Base-by-base conservation (phyloP, 1,140 invertebrate genomes). In the Nephotettix cincticeps region DNA sequence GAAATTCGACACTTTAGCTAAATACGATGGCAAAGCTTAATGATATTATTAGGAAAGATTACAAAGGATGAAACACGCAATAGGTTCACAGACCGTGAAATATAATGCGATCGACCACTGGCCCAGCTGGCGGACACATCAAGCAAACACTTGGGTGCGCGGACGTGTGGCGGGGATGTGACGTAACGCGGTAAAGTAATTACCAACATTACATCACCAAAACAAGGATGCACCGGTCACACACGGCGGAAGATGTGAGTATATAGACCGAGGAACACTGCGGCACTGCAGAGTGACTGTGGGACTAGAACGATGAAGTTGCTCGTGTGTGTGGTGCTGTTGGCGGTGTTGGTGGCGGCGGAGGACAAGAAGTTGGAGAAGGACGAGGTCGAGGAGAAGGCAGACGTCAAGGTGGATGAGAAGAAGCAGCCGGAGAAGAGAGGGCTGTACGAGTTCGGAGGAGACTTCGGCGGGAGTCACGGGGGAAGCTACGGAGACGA, bases 401-500 rank as follows among this genome's bases (percentile, higher is more conserved):
- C 58, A 4, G 58, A 63, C 58, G 19, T 9, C 3, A 25, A 19
- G 19, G 29, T 43, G 13, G 63, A 32, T 4, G 63, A 65, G 17
- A 43, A 65, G 29, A 65, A 65, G 25, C 29, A 65, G 23, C 63
- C 29, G 23, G 63, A 65, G 36, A 65, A 65, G 63, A 30, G 63
- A 65, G 63, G 63, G 36, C 29, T 65, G 11, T 63, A 32, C 70
- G 23, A 61, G 1, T 9, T 75, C 72, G 73, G 69, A 72, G 74
- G 69, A 29, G 28, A 45, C 58, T 43, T 45, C 28, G 32, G 21
- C 36, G 47, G 58, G 36, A 70, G 68, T 40, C 30, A 68, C 1
- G n/a, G 14, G 47, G 82, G 80, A 11, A 51, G 47, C 47, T 19
- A 23, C 47, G 47, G 47, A 67, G 71, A 70, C 9, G 74, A 75